Percentiles rank a stretch among this genome's conserved stretches.
Evolutionary conservation across 2,113 vertebrate species (phyloP).

Genomic region (Cercopithecus mona): DNA sequence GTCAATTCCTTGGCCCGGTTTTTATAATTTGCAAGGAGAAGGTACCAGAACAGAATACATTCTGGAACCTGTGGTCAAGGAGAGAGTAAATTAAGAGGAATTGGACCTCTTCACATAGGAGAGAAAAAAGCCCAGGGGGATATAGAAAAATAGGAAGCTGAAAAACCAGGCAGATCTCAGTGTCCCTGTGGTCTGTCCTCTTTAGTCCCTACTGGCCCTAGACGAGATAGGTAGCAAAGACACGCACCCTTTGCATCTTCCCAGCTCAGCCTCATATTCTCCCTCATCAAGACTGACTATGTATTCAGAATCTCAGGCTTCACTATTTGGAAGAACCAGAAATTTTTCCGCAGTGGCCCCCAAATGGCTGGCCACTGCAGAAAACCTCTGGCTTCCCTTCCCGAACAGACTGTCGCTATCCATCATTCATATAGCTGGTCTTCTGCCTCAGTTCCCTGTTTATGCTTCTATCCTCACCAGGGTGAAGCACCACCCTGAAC

Average conservation of each 20-base stretch:
- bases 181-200: fast-evolving
- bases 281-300: background rate
- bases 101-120: background rate
- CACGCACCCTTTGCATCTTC: background rate
- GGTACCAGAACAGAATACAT: background rate
- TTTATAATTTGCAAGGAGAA: slow-evolving; percentile 29
- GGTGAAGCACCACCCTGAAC: too few relatives aligned
- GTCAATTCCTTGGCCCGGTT: background rate
- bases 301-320: background rate
- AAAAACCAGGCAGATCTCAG: background rate
- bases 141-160: background rate
- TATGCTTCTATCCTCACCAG: background rate
- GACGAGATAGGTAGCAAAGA: background rate
- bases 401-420: background rate
- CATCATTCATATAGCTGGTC: fast-evolving
- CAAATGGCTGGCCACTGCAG: background rate
- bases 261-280: background rate
- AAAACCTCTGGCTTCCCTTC: background rate
- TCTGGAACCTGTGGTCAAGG: background rate
- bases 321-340: background rate
- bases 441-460: background rate
- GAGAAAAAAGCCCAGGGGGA: background rate
- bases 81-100: background rate
- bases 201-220: background rate
- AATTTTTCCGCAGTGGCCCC: background rate